Evolutionary conservation across 30 jellyfish, hydroid and myxozoan species (phyloP).

Genomic region (Hydra vulgaris): DNA sequence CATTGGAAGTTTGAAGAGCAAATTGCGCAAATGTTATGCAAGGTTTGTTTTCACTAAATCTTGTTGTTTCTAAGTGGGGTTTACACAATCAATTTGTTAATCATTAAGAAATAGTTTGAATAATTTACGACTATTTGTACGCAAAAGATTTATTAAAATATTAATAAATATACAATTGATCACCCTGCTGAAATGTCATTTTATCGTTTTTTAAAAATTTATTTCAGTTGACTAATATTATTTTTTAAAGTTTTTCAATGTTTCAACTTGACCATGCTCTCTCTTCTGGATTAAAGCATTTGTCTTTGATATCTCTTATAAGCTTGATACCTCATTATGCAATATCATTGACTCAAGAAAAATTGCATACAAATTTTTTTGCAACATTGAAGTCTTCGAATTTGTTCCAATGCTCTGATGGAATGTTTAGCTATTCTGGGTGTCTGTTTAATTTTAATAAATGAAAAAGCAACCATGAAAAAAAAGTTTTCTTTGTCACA

Average conservation of each 20-base stretch:
- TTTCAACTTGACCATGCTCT: not conserved
- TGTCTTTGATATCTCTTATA: not conserved
- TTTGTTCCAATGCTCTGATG: not conserved
- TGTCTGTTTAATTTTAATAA: not conserved
- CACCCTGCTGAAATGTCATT: not conserved
- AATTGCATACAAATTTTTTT: not conserved
- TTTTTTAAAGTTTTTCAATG: not conserved
- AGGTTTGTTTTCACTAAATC: not conserved
- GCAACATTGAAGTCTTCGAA: not conserved
- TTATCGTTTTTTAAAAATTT: not conserved
- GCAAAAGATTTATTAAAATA: slow-evolving; percentile 13
- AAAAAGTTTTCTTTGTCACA: not conserved
- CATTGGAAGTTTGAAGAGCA: not conserved
- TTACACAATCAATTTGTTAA: not conserved
- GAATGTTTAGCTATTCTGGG: not conserved
- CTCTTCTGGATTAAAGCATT: not conserved
- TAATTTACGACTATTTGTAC: slow-evolving; percentile 16
- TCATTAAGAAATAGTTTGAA: not conserved
- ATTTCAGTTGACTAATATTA: not conserved
- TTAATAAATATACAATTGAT: not conserved
- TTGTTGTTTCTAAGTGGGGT: not conserved
- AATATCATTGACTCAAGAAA: not conserved
- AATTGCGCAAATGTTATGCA: not conserved
- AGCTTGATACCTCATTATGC: not conserved
- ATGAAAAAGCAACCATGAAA: not conserved